These are phyloP conservation scores for Ptychadena robeensis DNA, from an alignment of 2,797 vertebrate genomes.

Conservation along the genomic window DNA sequence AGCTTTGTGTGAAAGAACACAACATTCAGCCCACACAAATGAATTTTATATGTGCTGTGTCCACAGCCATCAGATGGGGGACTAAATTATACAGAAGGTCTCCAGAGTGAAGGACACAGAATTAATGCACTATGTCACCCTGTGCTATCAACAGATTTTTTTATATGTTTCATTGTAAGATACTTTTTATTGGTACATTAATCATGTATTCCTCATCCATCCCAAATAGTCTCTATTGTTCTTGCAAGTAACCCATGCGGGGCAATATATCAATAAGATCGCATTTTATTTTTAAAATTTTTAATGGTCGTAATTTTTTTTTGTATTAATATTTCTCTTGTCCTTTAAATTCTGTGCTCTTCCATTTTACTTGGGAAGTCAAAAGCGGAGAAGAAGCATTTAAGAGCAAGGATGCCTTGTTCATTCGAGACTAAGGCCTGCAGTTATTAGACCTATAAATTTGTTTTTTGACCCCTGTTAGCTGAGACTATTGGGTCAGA, in stretches of 20 bases:
- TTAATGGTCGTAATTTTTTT: neutral
- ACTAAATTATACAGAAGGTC: constrained; percentile 82
- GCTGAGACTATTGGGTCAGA: constrained; percentile 62
- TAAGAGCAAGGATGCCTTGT: constrained; percentile 62
- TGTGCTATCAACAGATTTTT: constrained; percentile 75
- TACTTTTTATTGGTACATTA: constrained; percentile 76
- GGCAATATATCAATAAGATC: constrained; percentile 15
- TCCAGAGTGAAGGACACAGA: constrained; percentile 82
- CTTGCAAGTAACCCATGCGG: constrained; percentile 8
- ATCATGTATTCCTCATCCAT: constrained; percentile 63
- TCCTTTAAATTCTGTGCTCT: constrained; percentile 58
- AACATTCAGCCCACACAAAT: constrained; percentile 74
- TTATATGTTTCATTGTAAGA: constrained; percentile 66
- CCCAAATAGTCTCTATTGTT: constrained; percentile 34
- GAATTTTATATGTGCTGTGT: constrained; percentile 80
- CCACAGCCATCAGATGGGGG: constrained; percentile 75
- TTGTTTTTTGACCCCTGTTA: constrained; percentile 66
- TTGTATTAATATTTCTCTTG: constrained; percentile 11
- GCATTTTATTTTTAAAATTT: neutral
- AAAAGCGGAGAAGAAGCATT: constrained; percentile 62
- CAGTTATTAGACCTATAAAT: constrained; percentile 65
- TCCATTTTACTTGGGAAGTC: constrained; percentile 66
- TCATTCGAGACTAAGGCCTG: constrained; percentile 60
- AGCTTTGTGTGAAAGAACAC: constrained; percentile 72
- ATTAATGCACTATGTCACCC: constrained; percentile 80